Conservation (phyloP, 1,140 invertebrate species). For the Ostrea denselamellosa region DNA sequence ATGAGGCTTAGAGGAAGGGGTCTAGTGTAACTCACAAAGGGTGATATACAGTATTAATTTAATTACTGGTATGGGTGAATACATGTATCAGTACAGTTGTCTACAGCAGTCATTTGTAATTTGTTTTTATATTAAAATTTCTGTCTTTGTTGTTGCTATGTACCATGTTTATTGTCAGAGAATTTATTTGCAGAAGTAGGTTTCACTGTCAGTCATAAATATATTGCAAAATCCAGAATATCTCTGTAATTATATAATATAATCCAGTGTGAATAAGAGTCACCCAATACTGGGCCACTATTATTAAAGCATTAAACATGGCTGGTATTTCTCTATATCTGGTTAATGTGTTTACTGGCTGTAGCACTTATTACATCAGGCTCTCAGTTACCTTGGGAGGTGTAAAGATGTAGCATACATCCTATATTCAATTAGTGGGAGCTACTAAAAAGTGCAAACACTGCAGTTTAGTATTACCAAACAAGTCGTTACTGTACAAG, state of each 20-base stretch:
- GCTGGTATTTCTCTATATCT: background rate
- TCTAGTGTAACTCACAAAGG: no score
- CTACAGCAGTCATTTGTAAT: no score
- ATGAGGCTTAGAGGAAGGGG: background rate
- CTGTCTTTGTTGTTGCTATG: no score
- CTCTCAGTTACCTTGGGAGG: background rate
- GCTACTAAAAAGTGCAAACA: conserved; percentile 7
- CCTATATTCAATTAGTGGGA: conserved; percentile 11
- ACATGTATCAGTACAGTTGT: no score
- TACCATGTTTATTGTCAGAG: background rate
- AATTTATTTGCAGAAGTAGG: background rate
- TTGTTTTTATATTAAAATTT: no score
- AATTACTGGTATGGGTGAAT: no score
- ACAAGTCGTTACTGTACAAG: conserved; percentile 15
- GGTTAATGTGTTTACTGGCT: background rate
- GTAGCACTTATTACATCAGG: conserved; percentile 1
- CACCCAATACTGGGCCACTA: background rate
- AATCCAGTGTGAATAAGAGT: background rate
- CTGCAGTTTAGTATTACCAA: background rate
- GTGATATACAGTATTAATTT: no score
- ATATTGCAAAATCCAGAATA: background rate
- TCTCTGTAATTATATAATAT: background rate
- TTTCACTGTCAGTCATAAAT: background rate
- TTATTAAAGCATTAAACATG: background rate
- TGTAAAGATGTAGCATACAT: background rate